Base-by-base conservation (phyloP, 2,113 vertebrate genomes). In the Siphamia tubifer region DNA sequence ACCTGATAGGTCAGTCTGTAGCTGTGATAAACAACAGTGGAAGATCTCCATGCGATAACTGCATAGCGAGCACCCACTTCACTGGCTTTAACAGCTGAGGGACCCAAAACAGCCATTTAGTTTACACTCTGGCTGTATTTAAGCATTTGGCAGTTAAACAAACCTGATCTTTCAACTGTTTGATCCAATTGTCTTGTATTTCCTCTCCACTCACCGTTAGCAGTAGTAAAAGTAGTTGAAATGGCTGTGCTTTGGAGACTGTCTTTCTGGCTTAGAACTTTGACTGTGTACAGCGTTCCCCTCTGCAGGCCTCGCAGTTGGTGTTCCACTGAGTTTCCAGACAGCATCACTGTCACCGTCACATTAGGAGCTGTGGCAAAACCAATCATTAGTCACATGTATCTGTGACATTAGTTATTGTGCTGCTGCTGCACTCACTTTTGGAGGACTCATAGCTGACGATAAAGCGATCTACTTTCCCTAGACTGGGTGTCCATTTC, bases 381-480 rank as follows among this genome's bases (percentile, higher is more conserved):
- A 52, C 32, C 25, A 19, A 76, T 1, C 11, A 47, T 52, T 43
- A 21, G 19, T 42, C 13, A 13, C 1, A 36, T 1, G 31, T 39
- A 9, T 15, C 17, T 19, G 44, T 44, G 17, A 28, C 11, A 15
- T 43, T 15, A 20, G 12, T 51, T 1, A 32, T 48, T 25, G 19
- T 8, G 11, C 5, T n/a, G 6, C 10, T 25, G 12, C 17, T 45
- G 27, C 16, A 48, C 94, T 95, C 79, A 96, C 95, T 93, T 38
- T 92, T 92, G 4, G 87, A 83, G 19, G 92, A 93, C 7, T 93
- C 91, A 12, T 95, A 95, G 53, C 57, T 89, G 69, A 96, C 77
- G 3, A 93, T 77, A 57, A 96, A 96, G 42, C 87, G 85, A 53
- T 96, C 94, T 15, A 95, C 94, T 4, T 93, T 92, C 6, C 90